These are phyloP conservation scores for Trypoxylon attenuatum DNA, from an alignment of 2,888 invertebrate species.

Conservation along the genomic window DNA sequence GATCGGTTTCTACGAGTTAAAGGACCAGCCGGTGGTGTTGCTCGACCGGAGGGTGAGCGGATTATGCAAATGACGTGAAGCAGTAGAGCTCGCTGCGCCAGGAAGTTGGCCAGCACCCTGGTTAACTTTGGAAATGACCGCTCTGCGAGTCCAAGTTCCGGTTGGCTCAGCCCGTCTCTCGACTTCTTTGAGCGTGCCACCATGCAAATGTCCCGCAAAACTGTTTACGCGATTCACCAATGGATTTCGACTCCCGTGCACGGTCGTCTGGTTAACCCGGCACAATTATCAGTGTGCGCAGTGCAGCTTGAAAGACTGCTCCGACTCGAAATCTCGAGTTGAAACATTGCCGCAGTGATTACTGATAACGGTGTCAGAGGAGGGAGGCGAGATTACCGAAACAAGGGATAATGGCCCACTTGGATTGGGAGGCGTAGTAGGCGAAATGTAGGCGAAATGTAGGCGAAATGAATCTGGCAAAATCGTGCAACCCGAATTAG, in stretches of 20 bases:
- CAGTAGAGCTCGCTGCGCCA: neutral
- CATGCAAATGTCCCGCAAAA: neutral
- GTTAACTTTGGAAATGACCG: conserved; percentile 20
- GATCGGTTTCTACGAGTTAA: conserved; percentile 39
- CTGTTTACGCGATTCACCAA: neutral
- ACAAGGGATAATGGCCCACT: too few relatives aligned
- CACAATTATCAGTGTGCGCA: neutral
- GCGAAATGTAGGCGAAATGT: too few relatives aligned
- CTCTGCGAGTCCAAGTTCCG: conserved; percentile 13
- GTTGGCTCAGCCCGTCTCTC: neutral
- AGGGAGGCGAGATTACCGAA: neutral
- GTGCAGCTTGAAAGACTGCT: neutral
- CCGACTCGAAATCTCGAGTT: neutral
- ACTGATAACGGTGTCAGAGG: neutral
- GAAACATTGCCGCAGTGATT: neutral
- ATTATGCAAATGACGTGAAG: conserved; percentile 45
- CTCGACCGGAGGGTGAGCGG: conserved; percentile 12
- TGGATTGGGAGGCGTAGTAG: too few relatives aligned
- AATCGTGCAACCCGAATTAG: conserved; percentile 56
- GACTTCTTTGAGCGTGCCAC: neutral
- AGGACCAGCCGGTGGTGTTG: conserved; percentile 1
- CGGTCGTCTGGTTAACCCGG: neutral
- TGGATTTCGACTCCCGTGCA: neutral
- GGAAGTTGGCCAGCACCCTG: conserved; percentile 8
- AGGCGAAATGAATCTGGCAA: conserved; percentile 38